Base-by-base conservation (phyloP, 1,140 invertebrate species). In the Drosophila rhopaloa region DNA sequence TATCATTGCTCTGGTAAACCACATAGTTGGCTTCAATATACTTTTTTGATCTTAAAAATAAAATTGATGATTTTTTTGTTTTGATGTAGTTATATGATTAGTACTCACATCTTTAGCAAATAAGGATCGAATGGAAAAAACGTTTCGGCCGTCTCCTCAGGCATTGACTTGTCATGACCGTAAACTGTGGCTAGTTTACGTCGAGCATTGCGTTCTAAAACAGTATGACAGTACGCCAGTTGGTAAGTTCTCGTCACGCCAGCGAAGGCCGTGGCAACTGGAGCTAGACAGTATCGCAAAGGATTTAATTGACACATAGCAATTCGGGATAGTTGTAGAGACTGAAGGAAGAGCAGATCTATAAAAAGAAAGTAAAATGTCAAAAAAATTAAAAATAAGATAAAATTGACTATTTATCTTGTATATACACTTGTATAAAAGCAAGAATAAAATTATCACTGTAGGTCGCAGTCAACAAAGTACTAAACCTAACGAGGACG, bases 171-270 rank as follows among this genome's bases (percentile, higher is more conserved):
- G 19, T 93, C 88, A 89, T 94, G 91, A 24, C 91, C 93, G 88
- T 92, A 94, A 14, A 93, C 93, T 11, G 93, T 93, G 3, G 95
- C 94, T 44, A 97, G 86, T 27, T 94, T 94, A 14, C 94, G 94
- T 41, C 97, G 93, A 3, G 94, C 93, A 93, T 99, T 99, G 67
- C 95, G 95, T 83, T 98, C 97, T 40, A 99, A 96, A 47, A 98
- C 94, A 1, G 97, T 95, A 91, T 98, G 96, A 93, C 98, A 99
- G 93, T 98, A 98, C 5, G 96, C 97, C 47, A 99, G 93, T 91
- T 98, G 98, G 92, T 98, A 96, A n/a, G 95, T 95, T 76, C 96
- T 94, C 1, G 97, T 96, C 5, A 98, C 94, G 0, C 95, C 95
- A 2, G 97, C 96, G 93, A 99, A 99, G 24, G 96, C 96, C 77